phyloP scores from a whole-genome alignment of 2,888 invertebrate species.

The Napeogenes sylphis region DNA sequence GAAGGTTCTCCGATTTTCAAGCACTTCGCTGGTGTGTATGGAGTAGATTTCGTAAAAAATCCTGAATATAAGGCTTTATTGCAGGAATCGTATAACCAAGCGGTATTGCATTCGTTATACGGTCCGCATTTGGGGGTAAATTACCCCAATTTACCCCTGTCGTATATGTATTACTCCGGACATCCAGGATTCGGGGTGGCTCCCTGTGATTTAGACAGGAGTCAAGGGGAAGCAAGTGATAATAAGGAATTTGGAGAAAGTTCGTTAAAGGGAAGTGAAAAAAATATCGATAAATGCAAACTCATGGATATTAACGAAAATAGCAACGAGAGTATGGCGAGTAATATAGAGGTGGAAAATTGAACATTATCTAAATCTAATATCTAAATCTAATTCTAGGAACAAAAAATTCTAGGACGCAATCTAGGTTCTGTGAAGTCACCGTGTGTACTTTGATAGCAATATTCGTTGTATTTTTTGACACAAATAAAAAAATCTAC shows the following conservation, averaged over 20 bases:
- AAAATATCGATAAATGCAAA: constrained; percentile 52
- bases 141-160: constrained; percentile 63
- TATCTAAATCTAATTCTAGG: neutral
- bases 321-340: constrained; percentile 72
- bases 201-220: constrained; percentile 60
- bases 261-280: constrained; percentile 46
- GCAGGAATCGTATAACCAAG: constrained; percentile 73
- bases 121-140: constrained; percentile 70
- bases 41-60: constrained; percentile 70
- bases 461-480: too few relatives aligned
- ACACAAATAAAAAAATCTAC: too few relatives aligned
- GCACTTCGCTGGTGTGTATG: constrained; percentile 72
- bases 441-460: too few relatives aligned
- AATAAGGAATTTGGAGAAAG: constrained; percentile 50
- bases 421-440: too few relatives aligned
- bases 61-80: constrained; percentile 69
- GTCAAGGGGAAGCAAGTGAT: constrained; percentile 47
- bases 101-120: constrained; percentile 69
- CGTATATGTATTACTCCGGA: constrained; percentile 73
- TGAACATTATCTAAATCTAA: constrained; percentile 35
- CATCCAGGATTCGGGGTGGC: constrained; percentile 63
- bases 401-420: neutral
- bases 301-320: constrained; percentile 61
- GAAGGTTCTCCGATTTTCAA: constrained; percentile 70
- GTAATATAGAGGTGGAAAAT: constrained; percentile 74